Percentiles rank a stretch among this genome's conserved stretches.
Evolutionary conservation across 2,888 invertebrate genomes (phyloP).

Genomic region (Maniola hyperantus): DNA sequence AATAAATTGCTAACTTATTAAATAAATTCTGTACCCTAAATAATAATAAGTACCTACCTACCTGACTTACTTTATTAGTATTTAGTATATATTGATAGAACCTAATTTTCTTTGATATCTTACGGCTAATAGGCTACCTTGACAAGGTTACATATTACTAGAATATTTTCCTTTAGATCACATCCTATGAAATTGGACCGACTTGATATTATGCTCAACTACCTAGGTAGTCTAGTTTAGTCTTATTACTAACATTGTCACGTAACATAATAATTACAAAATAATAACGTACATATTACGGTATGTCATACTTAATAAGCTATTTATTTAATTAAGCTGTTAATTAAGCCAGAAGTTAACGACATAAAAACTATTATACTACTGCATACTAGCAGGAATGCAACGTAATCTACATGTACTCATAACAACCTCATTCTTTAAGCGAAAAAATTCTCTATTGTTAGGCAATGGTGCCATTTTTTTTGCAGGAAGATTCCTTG

Average conservation of each 20-base stretch:
- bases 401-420: constrained; percentile 1
- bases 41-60: no score
- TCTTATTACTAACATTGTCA: not conserved
- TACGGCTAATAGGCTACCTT: no score
- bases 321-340: constrained; percentile 9
- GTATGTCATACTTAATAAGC: not conserved
- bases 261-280: not conserved
- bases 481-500: not conserved
- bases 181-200: no score
- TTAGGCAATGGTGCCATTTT: not conserved
- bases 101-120: no score
- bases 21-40: no score
- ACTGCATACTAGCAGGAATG: not conserved
- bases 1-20: no score
- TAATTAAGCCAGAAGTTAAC: constrained; percentile 3
- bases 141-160: no score
- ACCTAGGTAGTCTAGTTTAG: not conserved
- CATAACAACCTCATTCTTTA: constrained; percentile 3
- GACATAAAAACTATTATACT: not conserved
- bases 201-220: no score
- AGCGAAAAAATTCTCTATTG: constrained; percentile 7
- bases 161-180: no score
- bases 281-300: not conserved
- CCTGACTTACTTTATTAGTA: no score
- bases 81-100: no score